These are phyloP conservation scores for Trigoniulus corallinus DNA, from an alignment of 1,140 invertebrate genomes.

Conservation along the genomic window DNA sequence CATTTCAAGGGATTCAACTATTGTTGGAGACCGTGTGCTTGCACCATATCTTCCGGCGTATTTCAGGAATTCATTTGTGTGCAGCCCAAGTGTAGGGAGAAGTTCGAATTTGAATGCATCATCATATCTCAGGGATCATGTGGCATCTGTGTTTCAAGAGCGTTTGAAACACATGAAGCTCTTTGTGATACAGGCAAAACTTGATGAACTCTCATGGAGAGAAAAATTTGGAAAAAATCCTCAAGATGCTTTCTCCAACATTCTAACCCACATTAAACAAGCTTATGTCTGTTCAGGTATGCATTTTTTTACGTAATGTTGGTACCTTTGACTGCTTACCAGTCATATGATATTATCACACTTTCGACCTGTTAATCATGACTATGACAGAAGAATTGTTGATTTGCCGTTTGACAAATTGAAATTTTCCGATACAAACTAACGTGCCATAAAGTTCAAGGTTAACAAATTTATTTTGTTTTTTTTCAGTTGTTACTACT, in stretches of 20 bases:
- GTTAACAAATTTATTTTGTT: too few species aligned
- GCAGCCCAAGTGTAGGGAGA: neutral
- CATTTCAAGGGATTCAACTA: neutral
- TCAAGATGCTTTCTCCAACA: slow-evolving; percentile 59
- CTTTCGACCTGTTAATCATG: too few species aligned
- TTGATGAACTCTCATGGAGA: slow-evolving; percentile 70
- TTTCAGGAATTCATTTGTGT: neutral
- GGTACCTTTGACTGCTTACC: too few species aligned
- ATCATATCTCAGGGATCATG: slow-evolving; percentile 5
- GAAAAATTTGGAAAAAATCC: slow-evolving; percentile 55
- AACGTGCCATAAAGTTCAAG: too few species aligned
- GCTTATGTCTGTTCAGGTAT: slow-evolving; percentile 5
- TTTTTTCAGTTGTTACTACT: neutral
- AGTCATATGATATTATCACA: too few species aligned
- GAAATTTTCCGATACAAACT: too few species aligned
- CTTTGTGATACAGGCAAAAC: slow-evolving; percentile 71
- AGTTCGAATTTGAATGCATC: slow-evolving; percentile 2
- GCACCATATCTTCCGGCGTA: neutral
- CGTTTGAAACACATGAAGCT: slow-evolving; percentile 40
- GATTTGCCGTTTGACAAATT: too few species aligned
- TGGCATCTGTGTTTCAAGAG: neutral
- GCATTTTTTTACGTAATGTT: neutral
- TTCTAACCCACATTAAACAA: slow-evolving; percentile 46
- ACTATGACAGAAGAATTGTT: too few species aligned
- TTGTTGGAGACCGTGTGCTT: neutral